Base-by-base conservation (phyloP, 1,140 invertebrate genomes). In the Aphelenchoides avenae region DNA sequence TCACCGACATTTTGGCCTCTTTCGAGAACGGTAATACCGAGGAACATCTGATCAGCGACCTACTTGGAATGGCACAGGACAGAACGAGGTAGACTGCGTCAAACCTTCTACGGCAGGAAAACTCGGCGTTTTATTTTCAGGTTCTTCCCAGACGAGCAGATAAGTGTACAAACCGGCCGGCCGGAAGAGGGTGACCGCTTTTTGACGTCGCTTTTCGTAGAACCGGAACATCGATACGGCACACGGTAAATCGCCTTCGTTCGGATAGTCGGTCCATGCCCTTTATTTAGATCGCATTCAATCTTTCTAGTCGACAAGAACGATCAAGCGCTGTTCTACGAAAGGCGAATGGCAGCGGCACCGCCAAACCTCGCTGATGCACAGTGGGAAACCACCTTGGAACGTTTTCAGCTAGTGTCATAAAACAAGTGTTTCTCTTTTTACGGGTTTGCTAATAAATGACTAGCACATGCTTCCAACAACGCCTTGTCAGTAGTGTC, bases 271-370 rank as follows among this genome's bases (percentile, higher is more conserved):
- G 18, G 7, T 5, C 15, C 56, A 48, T 59, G 13, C 29, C 27
- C 9, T 13, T 34, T 57, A n/a, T n/a, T 43, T 33, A 61, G 68
- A 27, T 69, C 68, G 7, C 59, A 64, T 31, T 61, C 43, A 9
- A 54, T 68, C 20, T 18, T 68, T 11, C 37, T 72, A 3, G 51
- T 69, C 5, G 68, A 69, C 39, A 43, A 50, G 11, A 29, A 66
- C 7, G 47, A 64, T 26, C 54, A 57, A 1, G 68, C 50, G 22
- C 56, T 52, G 1, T 64, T 71, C 15, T 46, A 57, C 20, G 66
- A 68, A 24, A 51, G 50, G 40, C 67, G 66, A 15, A 52, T 67
- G 44, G 9, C 26, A 20, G 7, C 15, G 2, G 31, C 41, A 24
- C 22, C 52, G 31, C 30, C 29, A 33, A 2, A n/a, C 5, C 56